Percentiles rank a stretch among this genome's conserved stretches.
Evolutionary conservation across 2,888 invertebrate genomes (phyloP).

Genomic region (Crepidodera aurea): DNA sequence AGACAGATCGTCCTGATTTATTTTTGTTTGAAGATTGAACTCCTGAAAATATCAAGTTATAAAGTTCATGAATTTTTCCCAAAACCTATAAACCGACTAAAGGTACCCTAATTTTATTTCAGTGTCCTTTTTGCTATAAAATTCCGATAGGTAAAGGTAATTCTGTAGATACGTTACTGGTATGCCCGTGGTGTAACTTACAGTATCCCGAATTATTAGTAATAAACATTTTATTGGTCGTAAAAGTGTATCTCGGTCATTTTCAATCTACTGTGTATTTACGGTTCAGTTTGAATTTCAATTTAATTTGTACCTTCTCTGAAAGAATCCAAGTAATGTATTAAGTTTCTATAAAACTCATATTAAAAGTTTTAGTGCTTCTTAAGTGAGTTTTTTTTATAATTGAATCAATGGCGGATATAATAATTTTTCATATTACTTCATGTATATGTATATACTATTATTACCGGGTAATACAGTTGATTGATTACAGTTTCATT

Average conservation of each 20-base stretch:
- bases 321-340: neutral
- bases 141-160: neutral
- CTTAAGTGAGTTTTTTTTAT: too few relatives aligned
- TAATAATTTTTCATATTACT: too few relatives aligned
- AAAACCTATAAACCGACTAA: neutral
- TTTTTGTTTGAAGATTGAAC: too few relatives aligned
- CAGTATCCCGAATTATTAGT: constrained; percentile 43
- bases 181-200: constrained; percentile 9
- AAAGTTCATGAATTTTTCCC: too few relatives aligned
- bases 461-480: too few relatives aligned
- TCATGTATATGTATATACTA: too few relatives aligned
- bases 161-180: neutral
- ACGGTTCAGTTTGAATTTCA: constrained; percentile 44
- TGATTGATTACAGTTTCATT: too few relatives aligned
- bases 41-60: too few relatives aligned
- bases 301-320: constrained; percentile 41
- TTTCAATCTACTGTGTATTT: constrained; percentile 48
- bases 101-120: constrained; percentile 1
- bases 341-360: too few relatives aligned
- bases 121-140: constrained; percentile 5
- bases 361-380: too few relatives aligned
- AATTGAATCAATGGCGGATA: too few relatives aligned
- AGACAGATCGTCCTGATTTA: too few relatives aligned
- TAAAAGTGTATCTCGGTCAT: constrained; percentile 52
- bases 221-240: constrained; percentile 56